These are phyloP conservation scores for Melanotus villosus DNA, from an alignment of 2,888 invertebrate species.

Conservation along the genomic window DNA sequence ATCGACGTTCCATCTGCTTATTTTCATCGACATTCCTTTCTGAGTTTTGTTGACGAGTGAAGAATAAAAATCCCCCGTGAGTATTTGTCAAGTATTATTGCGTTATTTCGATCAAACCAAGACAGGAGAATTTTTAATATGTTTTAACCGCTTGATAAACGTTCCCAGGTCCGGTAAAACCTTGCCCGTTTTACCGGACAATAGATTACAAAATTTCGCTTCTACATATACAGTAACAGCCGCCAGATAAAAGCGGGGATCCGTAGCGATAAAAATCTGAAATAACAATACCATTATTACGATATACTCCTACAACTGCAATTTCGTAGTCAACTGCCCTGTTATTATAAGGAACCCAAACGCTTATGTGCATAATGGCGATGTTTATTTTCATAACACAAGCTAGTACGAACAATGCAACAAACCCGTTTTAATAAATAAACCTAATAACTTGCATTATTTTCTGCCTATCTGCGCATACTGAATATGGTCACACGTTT, in stretches of 20 bases:
- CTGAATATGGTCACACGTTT: background rate
- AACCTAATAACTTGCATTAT: conserved; percentile 13
- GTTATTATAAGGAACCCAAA: conserved; percentile 34
- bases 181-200: conserved; percentile 32
- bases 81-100: background rate
- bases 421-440: conserved; percentile 30
- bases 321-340: conserved; percentile 32
- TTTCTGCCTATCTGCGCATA: background rate
- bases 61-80: background rate
- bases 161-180: conserved; percentile 18
- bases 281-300: conserved; percentile 45
- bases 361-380: conserved; percentile 32
- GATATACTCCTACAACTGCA: conserved; percentile 43
- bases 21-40: conserved; percentile 2
- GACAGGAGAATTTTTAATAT: conserved; percentile 23
- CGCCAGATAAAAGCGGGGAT: conserved; percentile 36
- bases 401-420: conserved; percentile 26
- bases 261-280: conserved; percentile 40
- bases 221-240: background rate
- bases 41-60: background rate
- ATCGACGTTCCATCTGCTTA: background rate
- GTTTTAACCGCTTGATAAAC: conserved; percentile 25
- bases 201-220: conserved; percentile 39
- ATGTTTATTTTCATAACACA: conserved; percentile 37
- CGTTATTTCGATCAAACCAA: conserved; percentile 18